These are phyloP conservation scores for Peromyscus eremicus DNA, from an alignment of 2,797 vertebrate species.

Conservation along the genomic window DNA sequence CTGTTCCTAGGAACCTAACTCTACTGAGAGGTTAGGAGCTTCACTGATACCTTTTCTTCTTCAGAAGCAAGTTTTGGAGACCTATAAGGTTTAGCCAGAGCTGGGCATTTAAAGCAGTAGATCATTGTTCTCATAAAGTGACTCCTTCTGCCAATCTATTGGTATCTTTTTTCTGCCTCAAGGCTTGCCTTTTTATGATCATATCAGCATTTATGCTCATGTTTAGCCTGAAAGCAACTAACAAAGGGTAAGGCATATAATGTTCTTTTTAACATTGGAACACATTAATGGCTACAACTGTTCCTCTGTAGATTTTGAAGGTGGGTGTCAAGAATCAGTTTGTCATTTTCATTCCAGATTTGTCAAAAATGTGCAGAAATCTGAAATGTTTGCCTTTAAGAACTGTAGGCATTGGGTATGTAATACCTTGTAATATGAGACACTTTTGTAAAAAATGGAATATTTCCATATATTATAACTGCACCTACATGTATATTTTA, in stretches of 20 bases:
- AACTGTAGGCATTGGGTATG: not conserved
- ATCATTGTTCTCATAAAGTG: conserved; percentile 26
- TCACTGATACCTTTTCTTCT: conserved; percentile 1
- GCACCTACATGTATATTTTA: not conserved
- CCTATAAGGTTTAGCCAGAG: not conserved
- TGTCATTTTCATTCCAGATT: conserved; percentile 38
- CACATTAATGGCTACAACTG: not conserved
- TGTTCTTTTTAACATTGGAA: conserved; percentile 22
- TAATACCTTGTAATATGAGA: not conserved
- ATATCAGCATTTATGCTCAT: not conserved
- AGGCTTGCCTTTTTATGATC: not conserved
- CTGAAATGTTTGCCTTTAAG: conserved; percentile 46
- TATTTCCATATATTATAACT: not conserved
- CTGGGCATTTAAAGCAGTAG: not conserved
- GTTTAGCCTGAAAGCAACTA: conserved; percentile 28
- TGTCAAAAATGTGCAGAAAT: not conserved
- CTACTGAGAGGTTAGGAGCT: not conserved
- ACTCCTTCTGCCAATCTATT: not conserved
- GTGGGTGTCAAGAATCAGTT: not conserved
- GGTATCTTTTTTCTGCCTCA: not conserved
- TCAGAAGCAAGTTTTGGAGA: not conserved
- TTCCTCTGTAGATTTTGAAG: conserved; percentile 17
- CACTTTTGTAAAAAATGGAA: not conserved
- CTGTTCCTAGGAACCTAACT: not conserved
- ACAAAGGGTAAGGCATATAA: not conserved